Evolutionary conservation across 2,113 vertebrate genomes (phyloP), one percentile per base, ranked within the genome.

Genomic region (Phrynosoma platyrhinos): DNA sequence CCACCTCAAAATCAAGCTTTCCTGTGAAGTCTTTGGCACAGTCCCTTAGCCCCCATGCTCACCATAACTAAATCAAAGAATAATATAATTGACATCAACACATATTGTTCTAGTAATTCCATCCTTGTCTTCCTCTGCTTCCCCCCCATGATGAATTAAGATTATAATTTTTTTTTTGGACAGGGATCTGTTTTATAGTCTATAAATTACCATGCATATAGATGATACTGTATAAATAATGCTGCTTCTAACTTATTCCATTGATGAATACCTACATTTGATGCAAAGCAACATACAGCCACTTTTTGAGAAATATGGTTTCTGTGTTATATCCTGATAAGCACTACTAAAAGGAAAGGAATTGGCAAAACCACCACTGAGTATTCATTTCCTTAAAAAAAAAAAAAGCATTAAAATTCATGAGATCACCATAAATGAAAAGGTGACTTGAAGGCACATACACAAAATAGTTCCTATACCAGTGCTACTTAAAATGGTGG

Each of bases 311-410:
- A 58, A 58, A 71, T 71, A 21, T 0, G 14, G 7, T 69, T 78
- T 83, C 86, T 83, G 90, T 86, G 23, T 20, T 86, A 55, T 85
- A 25, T 71, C n/a, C 69, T 69, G 87, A 81, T 16, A 83, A 69
- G 12, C 75, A 18, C 62, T 23, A 84, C 5, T 25, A 47, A 47
- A 47, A 47, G 5, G 7, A 47, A 47, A 47, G 47, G 47, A 47
- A 47, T 47, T 47, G 47, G 47, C 47, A 47, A 47, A 47, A 47
- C 5, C 47, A 47, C 47, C 7, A 47, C 47, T 47, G 7, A 47
- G 47, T 47, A 47, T 47, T 47, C 47, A 47, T 47, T 47, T 5
- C 47, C 47, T 47, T 36, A 36, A 36, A 36, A 36, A 47, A 47
- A 7, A 47, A 3, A 47, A 47, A 5, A 5, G 3, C 47, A 47